phyloP scores from a whole-genome alignment of 2,113 vertebrate species.

The Ceyx cyanopectus region DNA sequence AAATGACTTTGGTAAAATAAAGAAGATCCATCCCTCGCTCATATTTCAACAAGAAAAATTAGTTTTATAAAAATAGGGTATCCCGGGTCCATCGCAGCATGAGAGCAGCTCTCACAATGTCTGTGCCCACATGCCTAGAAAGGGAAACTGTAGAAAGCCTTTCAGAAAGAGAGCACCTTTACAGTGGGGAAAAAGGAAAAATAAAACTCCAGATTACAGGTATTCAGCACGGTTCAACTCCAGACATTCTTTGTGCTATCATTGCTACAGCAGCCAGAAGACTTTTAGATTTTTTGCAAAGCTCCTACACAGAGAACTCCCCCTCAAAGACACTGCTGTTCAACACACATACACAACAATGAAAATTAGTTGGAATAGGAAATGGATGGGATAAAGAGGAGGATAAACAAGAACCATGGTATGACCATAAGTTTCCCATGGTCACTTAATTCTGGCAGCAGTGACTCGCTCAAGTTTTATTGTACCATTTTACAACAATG shows the following conservation, averaged over 20 bases:
- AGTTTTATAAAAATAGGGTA: background rate
- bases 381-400: background rate
- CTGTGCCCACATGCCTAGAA: background rate
- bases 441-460: background rate
- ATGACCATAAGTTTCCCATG: background rate
- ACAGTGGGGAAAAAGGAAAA: rapidly evolving
- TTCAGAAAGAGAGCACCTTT: background rate
- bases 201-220: background rate
- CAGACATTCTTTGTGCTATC: background rate
- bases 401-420: background rate
- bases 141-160: background rate
- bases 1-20: slow-evolving; percentile 2
- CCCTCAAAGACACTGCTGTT: background rate
- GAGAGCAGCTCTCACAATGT: rapidly evolving
- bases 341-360: background rate
- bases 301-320: rapidly evolving
- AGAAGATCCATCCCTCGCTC: background rate
- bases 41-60: background rate
- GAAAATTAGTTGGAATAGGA: background rate
- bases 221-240: background rate
- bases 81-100: background rate
- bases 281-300: background rate
- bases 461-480: background rate
- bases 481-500: background rate
- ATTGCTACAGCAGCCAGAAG: background rate